Evolutionary conservation across 2,797 vertebrate species (phyloP).

Genomic region (Buphagus erythrorhynchus): DNA sequence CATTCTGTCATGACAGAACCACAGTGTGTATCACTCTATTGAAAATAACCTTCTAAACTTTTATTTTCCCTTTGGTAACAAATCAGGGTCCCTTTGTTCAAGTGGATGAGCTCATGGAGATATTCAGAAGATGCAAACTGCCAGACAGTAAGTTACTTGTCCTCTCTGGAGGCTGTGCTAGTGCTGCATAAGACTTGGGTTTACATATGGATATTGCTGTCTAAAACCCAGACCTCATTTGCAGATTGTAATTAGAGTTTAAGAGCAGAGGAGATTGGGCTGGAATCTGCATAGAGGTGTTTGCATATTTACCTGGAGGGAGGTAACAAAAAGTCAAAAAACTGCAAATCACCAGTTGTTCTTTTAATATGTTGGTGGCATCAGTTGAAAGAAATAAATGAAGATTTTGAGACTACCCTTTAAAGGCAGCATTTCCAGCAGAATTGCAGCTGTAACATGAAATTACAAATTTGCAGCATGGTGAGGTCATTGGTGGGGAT

Average conservation of each 20-base stretch:
- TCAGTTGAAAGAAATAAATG: not conserved
- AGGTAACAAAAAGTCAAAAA: not conserved
- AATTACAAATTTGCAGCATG: not conserved
- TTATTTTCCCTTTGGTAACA: not conserved
- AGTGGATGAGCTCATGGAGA: slow-evolving; percentile 98
- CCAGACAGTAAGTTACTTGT: slow-evolving; percentile 91
- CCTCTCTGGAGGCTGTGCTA: not conserved
- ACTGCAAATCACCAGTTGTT: not conserved
- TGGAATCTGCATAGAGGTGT: not conserved
- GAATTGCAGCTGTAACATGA: not conserved
- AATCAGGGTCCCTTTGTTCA: slow-evolving; percentile 97
- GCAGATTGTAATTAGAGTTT: not conserved
- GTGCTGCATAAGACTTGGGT: not conserved
- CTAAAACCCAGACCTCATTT: not conserved
- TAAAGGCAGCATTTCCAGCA: not conserved
- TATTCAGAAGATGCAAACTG: slow-evolving; percentile 93
- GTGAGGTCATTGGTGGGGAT: accelerated
- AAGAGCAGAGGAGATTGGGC: not conserved
- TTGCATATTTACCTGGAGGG: not conserved
- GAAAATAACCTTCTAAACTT: not conserved
- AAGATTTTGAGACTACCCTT: not conserved
- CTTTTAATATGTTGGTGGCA: not conserved
- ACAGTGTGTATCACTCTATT: not conserved
- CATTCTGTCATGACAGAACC: not conserved
- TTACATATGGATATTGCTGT: not conserved